Base-by-base conservation (phyloP, 2,888 invertebrate genomes). In the Hirtodrosophila confusa region DNA sequence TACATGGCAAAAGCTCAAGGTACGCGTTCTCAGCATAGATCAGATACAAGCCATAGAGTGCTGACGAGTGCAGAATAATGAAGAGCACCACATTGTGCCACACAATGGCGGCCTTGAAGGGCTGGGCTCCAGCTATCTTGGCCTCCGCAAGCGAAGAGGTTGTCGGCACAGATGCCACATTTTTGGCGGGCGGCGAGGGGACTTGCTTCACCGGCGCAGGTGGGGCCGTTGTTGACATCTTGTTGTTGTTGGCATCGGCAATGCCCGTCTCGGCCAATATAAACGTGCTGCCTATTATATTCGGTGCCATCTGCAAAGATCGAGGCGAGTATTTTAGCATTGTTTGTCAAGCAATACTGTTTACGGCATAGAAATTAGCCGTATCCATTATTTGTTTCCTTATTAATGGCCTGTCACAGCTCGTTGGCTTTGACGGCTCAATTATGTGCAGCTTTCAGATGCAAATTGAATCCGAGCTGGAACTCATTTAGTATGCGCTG, bases 21-120 rank as follows among this genome's bases (percentile, higher is more conserved):
- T 88, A 89, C 2, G 90, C 90, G 5, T 44, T 82, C 73, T 91
- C 89, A 7, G 91, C 90, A 47, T 92, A 87, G 9, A 92, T 70
- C 43, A 94, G 85, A 78, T 93, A 94, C 0, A 94, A 1, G 10
- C 94, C 94, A 83, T 94, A 96, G 0, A 95, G 9, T 0, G 94
- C 93, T 0, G 93, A 93, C 4, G 93, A 86, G 89, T 97, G 96
- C 40, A 97, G 92, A 78, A 96, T 94, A 2, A 94, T 80, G 87
- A 96, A 96, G 5, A 94, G 94, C 3, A 95, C 88, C 0, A 96
- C 95, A 90, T 96, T 96, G 89, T 94, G 93, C 96, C 96, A 96
- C 1, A 96, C 96, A 75, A 96, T 94, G 77, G 94, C 93, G 94
- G 95, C 75, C 60, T 86, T 64, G 55, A 78, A 90, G 48, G 89